Base-by-base conservation (phyloP, 2,888 invertebrate species). In the Pinctada fucata region DNA sequence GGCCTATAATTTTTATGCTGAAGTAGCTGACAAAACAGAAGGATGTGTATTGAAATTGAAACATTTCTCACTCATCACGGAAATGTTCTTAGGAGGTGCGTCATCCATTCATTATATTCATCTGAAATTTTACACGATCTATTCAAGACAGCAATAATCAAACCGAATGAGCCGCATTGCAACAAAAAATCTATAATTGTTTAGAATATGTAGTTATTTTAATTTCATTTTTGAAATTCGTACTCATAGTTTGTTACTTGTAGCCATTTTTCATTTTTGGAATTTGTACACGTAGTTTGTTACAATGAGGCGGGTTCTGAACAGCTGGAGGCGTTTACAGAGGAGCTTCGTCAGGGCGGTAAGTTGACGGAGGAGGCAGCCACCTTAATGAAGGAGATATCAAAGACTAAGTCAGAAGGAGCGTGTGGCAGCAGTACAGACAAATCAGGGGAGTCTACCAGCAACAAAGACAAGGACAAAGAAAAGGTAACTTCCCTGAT, bases 61-160 rank as follows among this genome's bases (percentile, higher is more conserved):
- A n/a, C 85, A 91, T 76, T 89, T 91, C 74, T 82, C 82, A 68
- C 84, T 90, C 64, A 91, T 91, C 75, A 89, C 89, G 71, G 90
- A 91, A 79, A 91, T 91, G 91, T 91, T 91, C 76, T 81, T 91
- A 16, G 91, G 91, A 75, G 90, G 91, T 91, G 84, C 31, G 74
- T 79, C 51, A 63, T n/a, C 31, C 13, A 13, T 8, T 47, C 13
- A 8, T 3, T 3, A n/a, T 64, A 64, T 64, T 64, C 16, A 31
- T 64, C 64, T 5, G 16, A n/a, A 16, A n/a, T 64, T 64, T 64
- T 3, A 64, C 13, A 64, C 2, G n/a, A 64, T n/a, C 3, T 5
- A 64, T n/a, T 64, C 64, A n/a, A 3, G 0, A 0, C 1, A 31
- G 31, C 31, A 31, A 31, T 31, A 1, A 31, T 31, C 31, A 31